Base-by-base conservation (phyloP, 2,113 vertebrate genomes). In the Eira barbara region DNA sequence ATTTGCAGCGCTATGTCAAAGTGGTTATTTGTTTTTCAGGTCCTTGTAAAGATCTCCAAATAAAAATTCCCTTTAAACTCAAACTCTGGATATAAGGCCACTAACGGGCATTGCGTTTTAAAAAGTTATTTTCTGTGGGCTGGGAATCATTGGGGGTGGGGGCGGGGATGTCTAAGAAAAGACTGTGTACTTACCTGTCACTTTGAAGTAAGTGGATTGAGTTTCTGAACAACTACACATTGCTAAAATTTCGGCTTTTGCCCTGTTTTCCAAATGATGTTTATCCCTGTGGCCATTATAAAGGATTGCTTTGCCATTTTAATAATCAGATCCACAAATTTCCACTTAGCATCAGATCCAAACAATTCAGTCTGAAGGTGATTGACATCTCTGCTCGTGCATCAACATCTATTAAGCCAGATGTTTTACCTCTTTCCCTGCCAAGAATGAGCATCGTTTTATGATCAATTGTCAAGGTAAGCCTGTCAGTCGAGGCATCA, bases 361-460 rank as follows among this genome's bases (percentile, higher is more conserved):
- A 96, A 97, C 94, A 94, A 65, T 57, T 65, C 91, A 98, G 79
- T 92, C 52, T 93, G 29, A 91, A 78, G 88, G 59, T 97, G 86
- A 98, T 25, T 96, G 96, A 96, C 67, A 83, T 94, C 36, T 67
- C 23, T 98, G 0, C 52, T 92, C 94, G 18, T 36, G 76, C 78
- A 34, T n/a, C 27, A 92, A 95, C 97, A 97, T 21, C 69, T 96
- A 87, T 94, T 97, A 97, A 98, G 97, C 82, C 92, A 97, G 84
- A 94, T 98, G 79, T 89, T 49, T 97, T 25, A 71, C 76, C 10
- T 97, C 76, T 89, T 85, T 20, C 6, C 11, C 13, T 98, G 82
- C 92, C 88, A 98, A 95, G 45, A 88, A n/a, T 89, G 29, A 83
- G 80, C 67, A 95, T 95, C 96, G 88, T 97, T 97, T 85, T 90